Base-by-base conservation (phyloP, 2,113 vertebrate genomes). In the Gadus chalcogrammus region DNA sequence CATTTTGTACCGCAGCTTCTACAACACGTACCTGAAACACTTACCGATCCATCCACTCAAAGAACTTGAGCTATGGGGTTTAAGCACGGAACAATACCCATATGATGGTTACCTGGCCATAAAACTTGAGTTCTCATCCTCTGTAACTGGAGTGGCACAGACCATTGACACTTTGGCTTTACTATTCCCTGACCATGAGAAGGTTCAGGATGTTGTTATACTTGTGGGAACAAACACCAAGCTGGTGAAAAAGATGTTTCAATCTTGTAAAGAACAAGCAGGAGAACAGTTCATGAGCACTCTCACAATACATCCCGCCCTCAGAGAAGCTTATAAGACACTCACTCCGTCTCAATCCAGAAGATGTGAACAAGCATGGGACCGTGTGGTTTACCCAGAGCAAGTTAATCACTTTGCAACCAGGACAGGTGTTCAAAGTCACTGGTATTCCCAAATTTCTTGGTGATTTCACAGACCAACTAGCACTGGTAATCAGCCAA, bases 81-180 rank as follows among this genome's bases (percentile, higher is more conserved):
- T 81, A 1, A 75, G 72, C 61, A 16, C 15, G 2, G 13, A 59
- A 2, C 1, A 67, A 15, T 77, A 74, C 52, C 74, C 74, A 24
- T 80, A 73, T 55, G 64, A 80, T 80, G 64, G 72, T 16, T 79
- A 74, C 38, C 4, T 79, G 61, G 66, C 42, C 16, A 28, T 77
- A 12, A 68, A 70, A 12, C 58, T 80, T 24, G 74, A 76, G 65
- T 80, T 80, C 61, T 20, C 3, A 28, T 53, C 24, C 24, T 48
- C 8, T 68, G 67, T 60, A n/a, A 64, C 64, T 0, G 74, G 73
- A 62, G 74, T 67, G 22, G 4, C 63, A 22, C 52, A 72, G 67
- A 64, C 18, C 16, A 28, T 68, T 11, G 61, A 76, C 22, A 63
- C 61, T 11, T 22, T 7, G 59, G 48, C 65, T 68, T 48, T 78